A percentile compares a stretch with the other conserved stretches of the same genome.
Conservation (phyloP, 2,113 vertebrate genomes). For the Rattus norvegicus region DNA sequence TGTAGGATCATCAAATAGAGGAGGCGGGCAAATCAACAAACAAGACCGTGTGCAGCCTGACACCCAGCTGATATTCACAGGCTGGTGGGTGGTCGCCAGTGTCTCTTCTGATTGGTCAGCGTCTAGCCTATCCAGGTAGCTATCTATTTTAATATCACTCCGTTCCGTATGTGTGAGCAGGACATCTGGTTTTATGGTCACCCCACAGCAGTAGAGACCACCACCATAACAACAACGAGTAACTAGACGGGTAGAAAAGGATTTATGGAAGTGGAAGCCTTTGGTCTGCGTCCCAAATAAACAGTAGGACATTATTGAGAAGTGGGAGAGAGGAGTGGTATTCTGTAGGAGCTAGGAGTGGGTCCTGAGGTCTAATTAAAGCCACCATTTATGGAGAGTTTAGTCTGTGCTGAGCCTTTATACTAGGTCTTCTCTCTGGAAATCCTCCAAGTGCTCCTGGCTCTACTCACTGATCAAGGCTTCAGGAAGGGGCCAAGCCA, state of each 20-base stretch:
- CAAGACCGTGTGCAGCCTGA: background rate
- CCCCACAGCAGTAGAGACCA: background rate
- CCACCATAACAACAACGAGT: background rate
- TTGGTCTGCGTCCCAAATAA: background rate
- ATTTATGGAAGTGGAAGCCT: background rate
- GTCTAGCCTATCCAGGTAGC: background rate
- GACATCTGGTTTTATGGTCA: too few species aligned
- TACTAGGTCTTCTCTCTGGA: background rate
- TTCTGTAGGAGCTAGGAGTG: background rate
- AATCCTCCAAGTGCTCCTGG: background rate
- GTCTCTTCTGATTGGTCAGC: background rate
- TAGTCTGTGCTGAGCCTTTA: background rate
- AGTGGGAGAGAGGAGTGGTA: too few species aligned
- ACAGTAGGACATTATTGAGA: background rate
- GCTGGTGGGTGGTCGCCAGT: background rate
- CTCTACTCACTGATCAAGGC: background rate
- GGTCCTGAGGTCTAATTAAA: background rate
- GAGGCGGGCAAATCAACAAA: background rate
- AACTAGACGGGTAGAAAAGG: background rate
- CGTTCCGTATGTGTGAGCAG: background rate
- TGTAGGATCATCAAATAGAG: background rate
- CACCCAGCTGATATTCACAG: accelerated
- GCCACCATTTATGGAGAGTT: background rate
- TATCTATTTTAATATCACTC: background rate
- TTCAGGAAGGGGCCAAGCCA: background rate